Evolutionary conservation across 2,113 vertebrate species (phyloP).

Genomic region (Clarias gariepinus): DNA sequence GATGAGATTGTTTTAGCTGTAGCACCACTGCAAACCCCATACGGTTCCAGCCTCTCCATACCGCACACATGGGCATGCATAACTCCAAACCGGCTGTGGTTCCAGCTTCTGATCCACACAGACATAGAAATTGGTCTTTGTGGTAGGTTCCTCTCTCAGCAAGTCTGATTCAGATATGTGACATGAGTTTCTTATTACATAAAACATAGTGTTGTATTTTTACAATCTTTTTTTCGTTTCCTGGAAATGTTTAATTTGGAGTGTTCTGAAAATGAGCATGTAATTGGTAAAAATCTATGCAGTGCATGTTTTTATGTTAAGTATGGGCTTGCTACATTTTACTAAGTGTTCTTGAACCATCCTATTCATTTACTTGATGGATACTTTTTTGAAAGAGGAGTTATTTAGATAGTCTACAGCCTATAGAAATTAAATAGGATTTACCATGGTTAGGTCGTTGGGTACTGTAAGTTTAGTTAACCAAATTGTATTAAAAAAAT

Average conservation of each 20-base stretch:
- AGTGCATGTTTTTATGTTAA: too few species aligned
- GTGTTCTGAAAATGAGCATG: neutral
- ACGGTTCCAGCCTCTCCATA: constrained; percentile 6
- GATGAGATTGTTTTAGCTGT: constrained; percentile 32
- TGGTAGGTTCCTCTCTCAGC: constrained; percentile 15
- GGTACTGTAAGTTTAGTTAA: neutral
- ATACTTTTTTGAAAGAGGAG: constrained; percentile 52
- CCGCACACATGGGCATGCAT: constrained; percentile 12
- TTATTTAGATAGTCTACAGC: constrained; percentile 59
- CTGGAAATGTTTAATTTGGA: neutral
- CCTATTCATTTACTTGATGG: constrained; percentile 2
- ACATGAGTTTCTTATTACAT: neutral
- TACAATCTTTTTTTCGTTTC: neutral
- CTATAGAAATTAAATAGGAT: neutral
- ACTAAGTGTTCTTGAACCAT: neutral
- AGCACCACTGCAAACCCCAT: constrained; percentile 7
- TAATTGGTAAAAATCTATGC: neutral
- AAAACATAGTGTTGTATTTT: neutral
- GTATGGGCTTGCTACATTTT: too few species aligned
- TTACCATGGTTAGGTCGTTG: neutral
- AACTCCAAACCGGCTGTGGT: constrained; percentile 30
- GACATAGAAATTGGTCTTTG: constrained; percentile 6
- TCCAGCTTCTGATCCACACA: constrained; percentile 26
- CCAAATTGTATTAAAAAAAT: neutral
- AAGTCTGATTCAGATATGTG: neutral